Evolutionary conservation across 2,113 vertebrate species (phyloP).

Genomic region (Acrocephalus arundinaceus): DNA sequence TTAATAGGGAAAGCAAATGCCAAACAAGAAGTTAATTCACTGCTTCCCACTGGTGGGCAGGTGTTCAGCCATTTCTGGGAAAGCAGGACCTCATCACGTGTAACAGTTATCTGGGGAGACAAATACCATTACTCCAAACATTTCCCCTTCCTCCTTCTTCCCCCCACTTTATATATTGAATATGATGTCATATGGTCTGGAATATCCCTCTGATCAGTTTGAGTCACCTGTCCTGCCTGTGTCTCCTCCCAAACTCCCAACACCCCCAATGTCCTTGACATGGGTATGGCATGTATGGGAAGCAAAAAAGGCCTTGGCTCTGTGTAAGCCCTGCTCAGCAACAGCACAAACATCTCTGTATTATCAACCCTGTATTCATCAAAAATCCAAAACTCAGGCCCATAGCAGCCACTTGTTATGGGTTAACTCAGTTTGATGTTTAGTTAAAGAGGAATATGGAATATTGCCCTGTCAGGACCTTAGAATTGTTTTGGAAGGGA

Average conservation of each 20-base stretch:
- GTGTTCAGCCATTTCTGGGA: neutral
- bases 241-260: neutral
- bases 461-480: no score
- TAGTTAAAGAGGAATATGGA: no score
- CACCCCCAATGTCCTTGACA: accelerated
- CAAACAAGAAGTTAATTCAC: neutral
- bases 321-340: neutral
- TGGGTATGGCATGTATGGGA: neutral
- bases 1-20: neutral
- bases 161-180: no score
- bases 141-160: neutral
- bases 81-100: accelerated
- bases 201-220: neutral
- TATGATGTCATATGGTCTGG: neutral
- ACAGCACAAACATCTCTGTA: neutral
- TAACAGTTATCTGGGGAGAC: neutral
- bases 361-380: neutral
- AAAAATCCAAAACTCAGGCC: neutral
- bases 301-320: neutral
- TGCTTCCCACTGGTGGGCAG: neutral
- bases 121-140: neutral
- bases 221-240: neutral
- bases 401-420: no score
- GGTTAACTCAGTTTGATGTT: no score
- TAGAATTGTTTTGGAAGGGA: no score